phyloP scores from a whole-genome alignment of 2,888 invertebrate genomes.

The Hemistola chrysoprasaria region DNA sequence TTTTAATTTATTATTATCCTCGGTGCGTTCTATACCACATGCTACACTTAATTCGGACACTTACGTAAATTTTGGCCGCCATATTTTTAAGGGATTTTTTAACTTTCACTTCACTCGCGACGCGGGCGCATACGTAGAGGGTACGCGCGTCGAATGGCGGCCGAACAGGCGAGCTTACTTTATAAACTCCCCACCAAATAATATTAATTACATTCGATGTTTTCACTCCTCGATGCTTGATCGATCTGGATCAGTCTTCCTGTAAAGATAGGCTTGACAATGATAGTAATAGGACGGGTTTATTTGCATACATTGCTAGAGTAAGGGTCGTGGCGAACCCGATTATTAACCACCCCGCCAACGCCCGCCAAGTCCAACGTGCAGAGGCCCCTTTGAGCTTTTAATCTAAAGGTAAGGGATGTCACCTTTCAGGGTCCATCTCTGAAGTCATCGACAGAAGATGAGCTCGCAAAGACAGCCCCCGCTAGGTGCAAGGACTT shows the following conservation, averaged over 20 bases:
- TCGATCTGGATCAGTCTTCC: slow-evolving; percentile 71
- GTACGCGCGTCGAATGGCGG: slow-evolving; percentile 75
- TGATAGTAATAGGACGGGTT: no score
- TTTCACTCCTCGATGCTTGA: slow-evolving; percentile 58
- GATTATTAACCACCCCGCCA: no score
- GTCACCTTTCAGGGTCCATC: no score
- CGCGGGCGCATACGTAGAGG: slow-evolving; percentile 65
- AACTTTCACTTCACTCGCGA: slow-evolving; percentile 74
- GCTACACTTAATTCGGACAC: slow-evolving; percentile 68
- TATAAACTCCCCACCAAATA: slow-evolving; percentile 79
- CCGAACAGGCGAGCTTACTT: slow-evolving; percentile 44
- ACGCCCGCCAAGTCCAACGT: no score
- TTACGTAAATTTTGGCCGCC: slow-evolving; percentile 80
- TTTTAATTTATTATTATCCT: slow-evolving; percentile 32
- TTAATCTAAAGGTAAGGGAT: no score
- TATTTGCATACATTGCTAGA: no score
- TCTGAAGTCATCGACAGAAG: no score
- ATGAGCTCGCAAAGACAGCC: no score
- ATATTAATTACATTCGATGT: slow-evolving; percentile 74
- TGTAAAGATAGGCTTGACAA: slow-evolving; percentile 45
- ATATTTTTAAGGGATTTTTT: slow-evolving; percentile 61
- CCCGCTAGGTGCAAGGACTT: no score
- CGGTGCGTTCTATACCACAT: slow-evolving; percentile 72
- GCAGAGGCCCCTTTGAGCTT: no score
- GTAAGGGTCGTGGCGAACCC: no score